phyloP scores from a whole-genome alignment of 2,888 invertebrate genomes.

The Panopea generosa region DNA sequence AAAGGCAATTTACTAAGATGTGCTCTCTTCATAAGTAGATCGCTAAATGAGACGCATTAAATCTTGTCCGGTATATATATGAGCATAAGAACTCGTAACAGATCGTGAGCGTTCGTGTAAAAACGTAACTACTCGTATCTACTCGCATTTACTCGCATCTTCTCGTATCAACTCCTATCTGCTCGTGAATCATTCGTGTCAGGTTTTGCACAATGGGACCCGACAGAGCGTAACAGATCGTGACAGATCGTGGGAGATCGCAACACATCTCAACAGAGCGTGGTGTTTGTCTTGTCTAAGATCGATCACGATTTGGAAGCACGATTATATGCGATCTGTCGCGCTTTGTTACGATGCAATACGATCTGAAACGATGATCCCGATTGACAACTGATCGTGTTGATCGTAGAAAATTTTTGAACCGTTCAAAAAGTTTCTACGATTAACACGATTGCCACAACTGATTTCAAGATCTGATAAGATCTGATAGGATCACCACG shows the following conservation, averaged over 20 bases:
- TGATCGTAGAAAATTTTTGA: slow-evolving; percentile 16
- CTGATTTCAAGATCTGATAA: slow-evolving; percentile 17
- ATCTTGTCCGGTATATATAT: neutral
- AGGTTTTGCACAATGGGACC: neutral
- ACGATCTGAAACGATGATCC: slow-evolving; percentile 10
- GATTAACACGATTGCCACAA: slow-evolving; percentile 28
- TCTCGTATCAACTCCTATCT: slow-evolving; percentile 17
- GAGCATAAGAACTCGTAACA: slow-evolving; percentile 6
- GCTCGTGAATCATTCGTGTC: slow-evolving; percentile 20
- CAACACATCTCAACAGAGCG: slow-evolving; percentile 23
- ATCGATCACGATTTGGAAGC: slow-evolving; percentile 21
- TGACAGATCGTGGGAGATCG: slow-evolving; percentile 26
- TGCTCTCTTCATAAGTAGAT: slow-evolving; percentile 4
- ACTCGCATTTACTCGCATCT: slow-evolving; percentile 8
- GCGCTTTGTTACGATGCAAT: slow-evolving; percentile 22
- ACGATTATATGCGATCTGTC: slow-evolving; percentile 23
- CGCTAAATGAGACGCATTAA: too few species aligned
- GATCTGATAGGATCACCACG: slow-evolving; percentile 18
- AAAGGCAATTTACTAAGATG: neutral
- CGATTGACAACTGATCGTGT: slow-evolving; percentile 11
- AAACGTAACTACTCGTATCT: neutral
- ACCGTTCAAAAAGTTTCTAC: slow-evolving; percentile 19
- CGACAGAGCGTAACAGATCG: slow-evolving; percentile 13
- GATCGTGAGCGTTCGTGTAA: slow-evolving; percentile 14
- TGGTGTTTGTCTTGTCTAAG: slow-evolving; percentile 20